Percentiles rank a stretch among this genome's conserved stretches.
phyloP scores from a whole-genome alignment of 2,113 vertebrate species.

The Chaetodon auriga region DNA sequence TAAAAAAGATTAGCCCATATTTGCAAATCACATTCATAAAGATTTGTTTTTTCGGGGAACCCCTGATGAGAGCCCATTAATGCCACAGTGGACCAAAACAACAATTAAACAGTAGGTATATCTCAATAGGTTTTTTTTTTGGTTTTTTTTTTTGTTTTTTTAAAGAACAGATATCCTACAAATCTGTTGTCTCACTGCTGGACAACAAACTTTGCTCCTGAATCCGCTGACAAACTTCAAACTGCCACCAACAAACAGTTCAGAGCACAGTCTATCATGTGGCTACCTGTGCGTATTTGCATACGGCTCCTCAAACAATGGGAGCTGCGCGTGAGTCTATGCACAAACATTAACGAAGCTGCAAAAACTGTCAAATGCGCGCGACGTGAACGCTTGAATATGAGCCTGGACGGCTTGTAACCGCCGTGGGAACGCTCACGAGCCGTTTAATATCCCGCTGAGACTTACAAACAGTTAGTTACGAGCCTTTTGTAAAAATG shows the following conservation, averaged over 20 bases:
- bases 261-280: not conserved
- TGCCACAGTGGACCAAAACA: not conserved
- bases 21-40: not conserved
- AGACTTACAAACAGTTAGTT: not conserved
- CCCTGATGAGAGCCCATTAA: not conserved
- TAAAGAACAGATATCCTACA: not conserved
- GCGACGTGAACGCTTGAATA: conserved; percentile 36
- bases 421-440: not conserved
- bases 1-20: not conserved
- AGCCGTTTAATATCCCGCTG: not conserved
- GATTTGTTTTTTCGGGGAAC: not conserved
- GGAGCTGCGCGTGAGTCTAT: not conserved
- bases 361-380: conserved; percentile 34
- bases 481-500: not conserved
- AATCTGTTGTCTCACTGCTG: not conserved
- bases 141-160: too few species aligned
- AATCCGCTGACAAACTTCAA: not conserved
- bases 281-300: conserved; percentile 24
- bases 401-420: not conserved
- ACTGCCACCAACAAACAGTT: not conserved
- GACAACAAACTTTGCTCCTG: not conserved
- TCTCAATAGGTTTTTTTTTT: too few species aligned
- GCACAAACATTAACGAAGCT: conserved; percentile 6
- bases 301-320: conserved; percentile 11
- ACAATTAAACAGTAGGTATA: not conserved